Evolutionary conservation across 2,113 vertebrate genomes (phyloP), one percentile per base, ranked within the genome.

Genomic region (Lamprotornis superbus): DNA sequence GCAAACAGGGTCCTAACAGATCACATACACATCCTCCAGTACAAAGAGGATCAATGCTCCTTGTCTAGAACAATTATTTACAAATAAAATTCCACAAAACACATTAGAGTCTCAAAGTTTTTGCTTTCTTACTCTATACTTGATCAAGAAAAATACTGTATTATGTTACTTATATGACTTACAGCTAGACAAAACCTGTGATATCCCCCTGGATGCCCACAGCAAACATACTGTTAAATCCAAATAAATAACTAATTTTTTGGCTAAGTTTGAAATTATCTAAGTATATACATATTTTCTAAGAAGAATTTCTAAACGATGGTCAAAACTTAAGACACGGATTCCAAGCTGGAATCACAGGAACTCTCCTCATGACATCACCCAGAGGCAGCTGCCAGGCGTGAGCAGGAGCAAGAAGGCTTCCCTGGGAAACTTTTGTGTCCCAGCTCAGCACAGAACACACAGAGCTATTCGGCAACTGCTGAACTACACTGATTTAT

Each of bases 401-500:
- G 1, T 11, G 47, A 74, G 56, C 70, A 47, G 2, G 22, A 75
- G 56, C 30, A 27, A 6, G 50, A 2, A 17, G 5, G 28, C 21
- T 53, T 13, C 17, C 52, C 65, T 18, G 18, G 65, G 82, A 73
- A 57, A 50, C 24, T 7, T 4, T 0, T 11, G 74, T 17, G 31
- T 6, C 42, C 37, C 81, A 52, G 49, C 49, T 33, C 33, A 0
- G 10, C 2, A 11, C 1, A 21, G 42, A 76, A 18, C 61, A 20
- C 5, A 11, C 1, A 46, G 49, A 24, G 24, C 27, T 8, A 9
- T 4, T 22, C 30, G 2, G 55, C 47, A 67, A 65, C 20, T 11
- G 46, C 65, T 22, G 2, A 1, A 2, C 74, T 4, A 24, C 44
- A 5, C 1, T 14, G 2, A 10, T 4, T 18, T 25, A 6, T 20